Evolutionary conservation across 2,888 invertebrate genomes (phyloP).

Genomic region (Andrena marginata): DNA sequence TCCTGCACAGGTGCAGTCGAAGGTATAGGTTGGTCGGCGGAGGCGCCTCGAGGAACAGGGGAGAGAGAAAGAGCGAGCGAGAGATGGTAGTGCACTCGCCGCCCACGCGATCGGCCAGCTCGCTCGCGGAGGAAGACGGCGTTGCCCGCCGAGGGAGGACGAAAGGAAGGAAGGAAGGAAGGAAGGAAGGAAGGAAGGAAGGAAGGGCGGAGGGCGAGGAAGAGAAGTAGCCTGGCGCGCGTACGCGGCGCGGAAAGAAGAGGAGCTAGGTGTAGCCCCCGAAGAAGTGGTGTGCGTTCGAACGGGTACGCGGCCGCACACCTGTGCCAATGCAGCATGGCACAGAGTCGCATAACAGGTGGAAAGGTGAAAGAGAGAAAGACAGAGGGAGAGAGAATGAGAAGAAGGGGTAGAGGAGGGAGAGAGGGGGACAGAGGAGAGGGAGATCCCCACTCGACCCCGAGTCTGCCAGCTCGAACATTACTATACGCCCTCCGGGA

Average conservation of each 20-base stretch:
- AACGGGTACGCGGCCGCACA: slow-evolving; percentile 69
- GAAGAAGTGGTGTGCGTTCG: slow-evolving; percentile 56
- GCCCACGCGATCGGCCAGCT: slow-evolving; percentile 77
- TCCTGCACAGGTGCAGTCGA: slow-evolving; percentile 74
- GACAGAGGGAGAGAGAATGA: slow-evolving; percentile 57
- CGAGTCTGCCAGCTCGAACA: slow-evolving; percentile 79
- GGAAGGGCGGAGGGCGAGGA: slow-evolving; percentile 22
- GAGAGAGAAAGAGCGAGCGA: slow-evolving; percentile 10
- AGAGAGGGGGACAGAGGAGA: slow-evolving; percentile 62
- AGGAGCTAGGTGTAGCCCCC: slow-evolving; percentile 53
- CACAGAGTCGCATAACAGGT: slow-evolving; percentile 81
- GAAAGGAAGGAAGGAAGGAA: slow-evolving; percentile 46
- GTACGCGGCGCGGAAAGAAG: slow-evolving; percentile 36
- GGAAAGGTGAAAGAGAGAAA: slow-evolving; percentile 75
- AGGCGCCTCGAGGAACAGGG: slow-evolving; percentile 69
- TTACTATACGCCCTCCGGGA: slow-evolving; percentile 84
- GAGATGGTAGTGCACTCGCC: slow-evolving; percentile 65
- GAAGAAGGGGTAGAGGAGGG: slow-evolving; percentile 58
- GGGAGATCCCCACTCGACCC: slow-evolving; percentile 76
- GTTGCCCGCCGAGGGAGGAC: slow-evolving; percentile 28
- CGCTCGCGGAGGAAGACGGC: slow-evolving; percentile 51
- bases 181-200: slow-evolving; percentile 51
- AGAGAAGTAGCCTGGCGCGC: slow-evolving; percentile 29
- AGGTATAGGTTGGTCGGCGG: slow-evolving; percentile 71
- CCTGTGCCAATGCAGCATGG: slow-evolving; percentile 77